Percentiles rank a stretch among this genome's conserved stretches.
These are phyloP conservation scores for Drosophila fungiperda DNA, from an alignment of 2,888 invertebrate species.

Conservation along the genomic window DNA sequence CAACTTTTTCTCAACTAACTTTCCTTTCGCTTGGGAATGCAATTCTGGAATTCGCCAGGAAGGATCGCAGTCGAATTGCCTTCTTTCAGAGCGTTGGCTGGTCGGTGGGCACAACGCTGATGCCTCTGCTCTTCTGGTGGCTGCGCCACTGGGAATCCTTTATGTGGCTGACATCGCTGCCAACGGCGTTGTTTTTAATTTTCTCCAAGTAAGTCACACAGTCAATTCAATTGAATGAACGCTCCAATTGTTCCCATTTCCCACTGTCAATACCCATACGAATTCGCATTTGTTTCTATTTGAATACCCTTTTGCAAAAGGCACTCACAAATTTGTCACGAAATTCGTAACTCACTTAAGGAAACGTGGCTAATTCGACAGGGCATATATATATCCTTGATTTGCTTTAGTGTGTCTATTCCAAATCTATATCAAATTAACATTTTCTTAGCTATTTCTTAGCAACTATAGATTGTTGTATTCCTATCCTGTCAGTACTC, in stretches of 20 bases:
- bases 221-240: constrained; percentile 50
- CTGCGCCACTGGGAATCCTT: constrained; percentile 86
- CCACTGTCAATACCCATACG: constrained; percentile 15
- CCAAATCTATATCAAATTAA: neutral
- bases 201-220: constrained; percentile 85
- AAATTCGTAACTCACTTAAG: neutral
- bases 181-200: constrained; percentile 85
- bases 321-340: neutral
- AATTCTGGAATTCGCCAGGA: constrained; percentile 64
- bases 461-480: too few relatives aligned
- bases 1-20: constrained; percentile 49
- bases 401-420: neutral
- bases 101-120: constrained; percentile 86
- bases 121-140: constrained; percentile 86
- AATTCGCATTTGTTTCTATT: constrained; percentile 1
- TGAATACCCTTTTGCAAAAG: constrained; percentile 1
- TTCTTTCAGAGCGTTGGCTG: constrained; percentile 86
- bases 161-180: constrained; percentile 86
- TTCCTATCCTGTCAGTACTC: too few relatives aligned
- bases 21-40: constrained; percentile 23
- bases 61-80: constrained; percentile 86
- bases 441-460: neutral
- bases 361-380: neutral
- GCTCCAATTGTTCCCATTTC: constrained; percentile 19
- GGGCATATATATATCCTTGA: neutral